Evolutionary conservation across 2,797 vertebrate species (phyloP).

Genomic region (Spinus pinus): DNA sequence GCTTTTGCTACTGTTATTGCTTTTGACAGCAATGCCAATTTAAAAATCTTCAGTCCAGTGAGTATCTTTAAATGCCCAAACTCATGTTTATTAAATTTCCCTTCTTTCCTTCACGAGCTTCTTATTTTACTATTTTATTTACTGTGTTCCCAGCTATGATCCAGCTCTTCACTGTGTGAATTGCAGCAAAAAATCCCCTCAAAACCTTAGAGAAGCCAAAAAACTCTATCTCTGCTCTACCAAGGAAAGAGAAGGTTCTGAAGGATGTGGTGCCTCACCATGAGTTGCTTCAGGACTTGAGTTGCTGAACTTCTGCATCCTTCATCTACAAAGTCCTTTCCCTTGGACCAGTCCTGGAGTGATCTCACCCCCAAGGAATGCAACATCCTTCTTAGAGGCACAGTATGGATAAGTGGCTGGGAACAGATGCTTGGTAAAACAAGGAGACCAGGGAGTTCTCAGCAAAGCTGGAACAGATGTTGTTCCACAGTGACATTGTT

Average conservation of each 20-base stretch:
- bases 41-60: background rate
- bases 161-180: background rate
- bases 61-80: background rate
- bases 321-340: background rate
- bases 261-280: background rate
- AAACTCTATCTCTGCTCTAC: background rate
- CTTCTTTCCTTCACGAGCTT: background rate
- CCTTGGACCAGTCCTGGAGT: background rate
- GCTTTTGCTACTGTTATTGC: background rate
- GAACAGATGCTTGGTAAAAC: background rate
- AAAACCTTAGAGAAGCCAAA: background rate
- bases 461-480: background rate
- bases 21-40: background rate
- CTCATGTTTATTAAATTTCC: background rate
- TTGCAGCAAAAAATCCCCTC: background rate
- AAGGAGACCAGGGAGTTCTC: background rate
- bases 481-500: background rate
- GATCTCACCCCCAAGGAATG: background rate
- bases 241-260: background rate
- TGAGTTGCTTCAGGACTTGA: background rate
- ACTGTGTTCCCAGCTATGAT: background rate
- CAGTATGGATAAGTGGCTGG: background rate
- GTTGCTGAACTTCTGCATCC: background rate
- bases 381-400: background rate
- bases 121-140: background rate